Evolutionary conservation across 2,113 vertebrate species (phyloP).

Genomic region (Plectropomus leopardus): DNA sequence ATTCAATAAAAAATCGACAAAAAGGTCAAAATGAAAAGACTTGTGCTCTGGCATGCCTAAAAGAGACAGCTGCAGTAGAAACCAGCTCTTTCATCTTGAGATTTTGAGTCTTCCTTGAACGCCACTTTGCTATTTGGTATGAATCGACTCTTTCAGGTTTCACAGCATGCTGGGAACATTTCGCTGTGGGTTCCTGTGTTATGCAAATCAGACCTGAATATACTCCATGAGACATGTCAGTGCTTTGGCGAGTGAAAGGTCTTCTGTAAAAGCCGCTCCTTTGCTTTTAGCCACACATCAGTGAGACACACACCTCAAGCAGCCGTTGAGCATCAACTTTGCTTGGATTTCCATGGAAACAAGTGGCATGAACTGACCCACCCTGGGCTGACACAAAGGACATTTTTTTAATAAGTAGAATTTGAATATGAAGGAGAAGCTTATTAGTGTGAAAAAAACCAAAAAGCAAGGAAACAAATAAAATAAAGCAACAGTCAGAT

Average conservation of each 20-base stretch:
- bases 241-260: slow-evolving; percentile 39
- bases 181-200: slow-evolving; percentile 41
- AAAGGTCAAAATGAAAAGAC: slow-evolving; percentile 75
- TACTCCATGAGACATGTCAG: slow-evolving; percentile 58
- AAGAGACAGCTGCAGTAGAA: slow-evolving; percentile 87
- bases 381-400: slow-evolving; percentile 8
- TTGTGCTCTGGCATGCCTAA: slow-evolving; percentile 88
- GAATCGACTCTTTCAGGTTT: slow-evolving; percentile 53
- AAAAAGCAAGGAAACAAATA: slow-evolving; percentile 27
- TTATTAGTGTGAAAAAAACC: slow-evolving; percentile 18
- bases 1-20: slow-evolving; percentile 73
- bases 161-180: slow-evolving; percentile 62
- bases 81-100: slow-evolving; percentile 91
- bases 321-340: slow-evolving; percentile 62
- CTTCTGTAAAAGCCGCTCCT: slow-evolving; percentile 32
- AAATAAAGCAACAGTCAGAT: slow-evolving; percentile 47
- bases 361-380: slow-evolving; percentile 33
- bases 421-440: slow-evolving; percentile 22
- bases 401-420: slow-evolving; percentile 1
- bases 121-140: slow-evolving; percentile 44
- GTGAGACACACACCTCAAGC: slow-evolving; percentile 72
- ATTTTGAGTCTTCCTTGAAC: slow-evolving; percentile 72
- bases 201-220: slow-evolving; percentile 62
- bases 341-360: slow-evolving; percentile 61
- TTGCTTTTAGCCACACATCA: slow-evolving; percentile 48